Conservation (phyloP, 2,113 vertebrate species). For the Rhynchomys soricoides region DNA sequence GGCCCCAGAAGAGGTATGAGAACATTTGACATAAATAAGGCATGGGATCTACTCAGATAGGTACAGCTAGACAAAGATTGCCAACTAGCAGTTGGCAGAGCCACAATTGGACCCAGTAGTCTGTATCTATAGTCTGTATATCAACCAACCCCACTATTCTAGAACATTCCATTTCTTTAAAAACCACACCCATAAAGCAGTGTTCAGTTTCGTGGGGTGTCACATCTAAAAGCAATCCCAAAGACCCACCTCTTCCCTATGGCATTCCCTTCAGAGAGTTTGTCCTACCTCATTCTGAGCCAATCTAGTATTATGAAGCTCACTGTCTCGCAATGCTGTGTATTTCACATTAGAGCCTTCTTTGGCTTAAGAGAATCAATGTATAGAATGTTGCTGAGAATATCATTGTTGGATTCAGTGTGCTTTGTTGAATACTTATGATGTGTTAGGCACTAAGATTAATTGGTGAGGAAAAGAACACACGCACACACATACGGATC, state of each 20-base stretch:
- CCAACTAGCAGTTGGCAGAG: background rate
- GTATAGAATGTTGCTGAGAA: fast-evolving
- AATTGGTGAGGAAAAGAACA: background rate
- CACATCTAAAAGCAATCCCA: background rate
- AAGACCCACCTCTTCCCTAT: background rate
- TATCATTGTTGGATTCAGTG: background rate
- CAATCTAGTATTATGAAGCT: background rate
- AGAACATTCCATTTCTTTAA: background rate
- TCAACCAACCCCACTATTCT: too few relatives aligned
- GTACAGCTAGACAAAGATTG: too few relatives aligned
- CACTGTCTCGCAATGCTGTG: background rate
- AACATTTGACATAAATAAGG: background rate
- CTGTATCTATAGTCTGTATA: background rate
- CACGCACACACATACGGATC: background rate
- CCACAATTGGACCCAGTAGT: background rate
- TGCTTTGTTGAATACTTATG: background rate
- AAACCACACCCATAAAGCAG: background rate
- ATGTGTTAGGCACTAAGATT: background rate
- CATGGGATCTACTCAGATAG: background rate
- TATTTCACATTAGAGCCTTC: background rate
- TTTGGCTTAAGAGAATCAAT: background rate
- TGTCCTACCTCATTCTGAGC: background rate
- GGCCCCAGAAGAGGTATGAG: background rate
- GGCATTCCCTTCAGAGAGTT: background rate
- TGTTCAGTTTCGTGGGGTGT: background rate